phyloP scores from a whole-genome alignment of 2,113 vertebrate species.

The Oncorhynchus masou region DNA sequence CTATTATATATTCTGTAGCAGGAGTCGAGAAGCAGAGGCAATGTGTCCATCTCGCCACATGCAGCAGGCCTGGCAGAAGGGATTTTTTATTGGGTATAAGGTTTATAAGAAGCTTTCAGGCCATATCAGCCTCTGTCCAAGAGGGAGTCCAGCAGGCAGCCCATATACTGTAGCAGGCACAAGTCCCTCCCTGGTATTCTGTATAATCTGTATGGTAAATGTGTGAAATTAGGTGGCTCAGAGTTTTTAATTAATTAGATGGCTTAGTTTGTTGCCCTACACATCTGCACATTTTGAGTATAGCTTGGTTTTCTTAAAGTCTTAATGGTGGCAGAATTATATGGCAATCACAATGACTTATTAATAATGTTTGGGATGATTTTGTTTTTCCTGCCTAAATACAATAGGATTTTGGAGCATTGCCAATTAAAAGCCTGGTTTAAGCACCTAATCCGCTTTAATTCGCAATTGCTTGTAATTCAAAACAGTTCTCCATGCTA shows the following conservation, averaged over 20 bases:
- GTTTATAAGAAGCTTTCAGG: too few species aligned
- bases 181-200: too few species aligned
- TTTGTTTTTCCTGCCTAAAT: slow-evolving; percentile 56
- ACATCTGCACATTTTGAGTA: slow-evolving; percentile 12
- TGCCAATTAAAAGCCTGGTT: slow-evolving; percentile 51
- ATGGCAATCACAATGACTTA: slow-evolving; percentile 45
- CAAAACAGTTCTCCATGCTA: slow-evolving; percentile 51
- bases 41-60: slow-evolving; percentile 18
- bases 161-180: too few species aligned
- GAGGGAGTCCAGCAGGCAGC: too few species aligned
- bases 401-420: slow-evolving; percentile 54
- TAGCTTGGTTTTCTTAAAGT: slow-evolving; percentile 24
- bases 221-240: slow-evolving; percentile 37
- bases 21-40: slow-evolving; percentile 43
- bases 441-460: slow-evolving; percentile 65
- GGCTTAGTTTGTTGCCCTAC: slow-evolving; percentile 39
- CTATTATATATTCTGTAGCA: slow-evolving; percentile 56
- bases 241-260: slow-evolving; percentile 48
- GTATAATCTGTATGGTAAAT: neutral
- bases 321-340: slow-evolving; percentile 54
- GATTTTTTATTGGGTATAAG: too few species aligned
- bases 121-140: too few species aligned
- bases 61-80: too few species aligned
- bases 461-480: slow-evolving; percentile 66
- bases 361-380: slow-evolving; percentile 43